Evolutionary conservation across 2,888 invertebrate species (phyloP).

Genomic region (Epirrita christyi): DNA sequence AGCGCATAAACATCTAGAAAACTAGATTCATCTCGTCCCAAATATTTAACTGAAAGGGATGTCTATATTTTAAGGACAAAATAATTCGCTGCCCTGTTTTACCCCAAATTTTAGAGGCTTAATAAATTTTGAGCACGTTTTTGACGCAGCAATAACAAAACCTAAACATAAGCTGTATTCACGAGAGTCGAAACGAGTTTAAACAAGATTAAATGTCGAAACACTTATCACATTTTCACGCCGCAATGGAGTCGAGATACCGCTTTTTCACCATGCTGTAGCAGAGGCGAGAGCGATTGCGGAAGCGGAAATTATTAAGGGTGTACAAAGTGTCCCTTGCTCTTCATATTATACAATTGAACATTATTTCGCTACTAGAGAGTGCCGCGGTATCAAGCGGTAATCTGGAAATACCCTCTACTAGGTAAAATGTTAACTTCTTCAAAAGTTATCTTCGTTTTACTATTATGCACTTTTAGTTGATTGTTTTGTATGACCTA

Average conservation of each 20-base stretch:
- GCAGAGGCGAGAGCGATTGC: constrained; percentile 2
- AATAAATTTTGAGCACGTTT: constrained; percentile 36
- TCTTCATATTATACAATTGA: too few relatives aligned
- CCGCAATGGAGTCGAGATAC: constrained; percentile 34
- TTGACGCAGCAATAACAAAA: constrained; percentile 38
- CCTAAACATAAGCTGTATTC: constrained; percentile 37
- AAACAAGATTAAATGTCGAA: constrained; percentile 38
- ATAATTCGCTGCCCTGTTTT: constrained; percentile 23
- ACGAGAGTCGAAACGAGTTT: constrained; percentile 34
- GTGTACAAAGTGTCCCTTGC: not conserved
- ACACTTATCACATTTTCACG: constrained; percentile 52
- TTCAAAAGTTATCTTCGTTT: too few relatives aligned
- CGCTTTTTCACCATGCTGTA: not conserved
- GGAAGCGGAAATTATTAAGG: not conserved
- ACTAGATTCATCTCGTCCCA: not conserved
- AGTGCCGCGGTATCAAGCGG: too few relatives aligned
- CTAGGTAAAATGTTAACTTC: too few relatives aligned
- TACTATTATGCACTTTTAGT: too few relatives aligned
- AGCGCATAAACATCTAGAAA: not conserved
- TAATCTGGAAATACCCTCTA: too few relatives aligned
- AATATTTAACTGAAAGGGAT: constrained; percentile 10
- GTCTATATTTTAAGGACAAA: constrained; percentile 13
- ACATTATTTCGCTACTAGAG: too few relatives aligned
- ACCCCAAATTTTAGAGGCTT: constrained; percentile 24
- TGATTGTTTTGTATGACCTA: too few relatives aligned